Base-by-base conservation (phyloP, 2,797 vertebrate genomes). In the Hyperoplus immaculatus region DNA sequence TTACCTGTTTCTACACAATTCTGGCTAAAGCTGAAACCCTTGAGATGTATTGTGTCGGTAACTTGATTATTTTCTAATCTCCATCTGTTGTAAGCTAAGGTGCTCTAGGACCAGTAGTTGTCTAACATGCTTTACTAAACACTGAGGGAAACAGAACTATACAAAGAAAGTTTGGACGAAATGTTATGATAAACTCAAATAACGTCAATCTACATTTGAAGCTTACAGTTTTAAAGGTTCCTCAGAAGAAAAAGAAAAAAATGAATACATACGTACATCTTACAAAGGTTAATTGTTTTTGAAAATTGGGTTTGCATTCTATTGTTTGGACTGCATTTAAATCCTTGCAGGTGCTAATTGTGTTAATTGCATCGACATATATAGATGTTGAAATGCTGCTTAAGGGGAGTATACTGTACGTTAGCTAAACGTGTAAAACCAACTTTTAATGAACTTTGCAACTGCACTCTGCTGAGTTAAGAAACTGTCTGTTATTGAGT, bases 401-500 rank as follows among this genome's bases (percentile, higher is more conserved):
- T n/a, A 29, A 47, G 14, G 14, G 12, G 45, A 29, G 13, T 12
- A 29, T 39, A 21, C 9, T 21, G 21, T 21, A 21, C 1, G 49
- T 46, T 39, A 54, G 11, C 6, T 5, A 12, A 18, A 36, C 15
- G 46, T 50, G 39, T 15, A 16, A 72, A 72, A 56, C 10, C 2
- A 1, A 0, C 18, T 41, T 16, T 9, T 4, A 9, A 29, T 21
- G 21, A 21, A 2, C 5, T 54, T 14, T 21, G 21, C 21, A 21
- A n/a, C 29, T 15, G 29, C 3, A 7, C 11, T 14, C 9, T 18
- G 8, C 38, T 16, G 56, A 46, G 51, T 18, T 47, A 14, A 68
- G 8, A 58, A 36, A 49, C 61, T 42, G 47, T 13, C 39, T 57
- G 21, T 69, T 45, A 70, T 38, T 53, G 57, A 61, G 6, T 42